Base-by-base conservation (phyloP, 2,888 invertebrate genomes). In the Luperina testacea region DNA sequence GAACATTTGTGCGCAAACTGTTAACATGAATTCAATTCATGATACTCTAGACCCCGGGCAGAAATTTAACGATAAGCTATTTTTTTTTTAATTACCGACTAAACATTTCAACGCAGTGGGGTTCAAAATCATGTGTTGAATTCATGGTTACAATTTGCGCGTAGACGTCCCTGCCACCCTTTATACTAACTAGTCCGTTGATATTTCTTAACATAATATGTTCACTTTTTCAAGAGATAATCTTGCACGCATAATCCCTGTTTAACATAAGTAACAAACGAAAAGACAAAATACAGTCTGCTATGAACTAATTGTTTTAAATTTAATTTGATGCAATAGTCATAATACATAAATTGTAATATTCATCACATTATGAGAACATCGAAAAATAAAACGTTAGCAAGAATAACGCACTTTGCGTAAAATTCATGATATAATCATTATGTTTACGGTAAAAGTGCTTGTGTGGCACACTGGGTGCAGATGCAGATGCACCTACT, bases 361-460 rank as follows among this genome's bases (percentile, higher is more conserved):
- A 57, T 24, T 81, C 59, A 77, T 48, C 77, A 81, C 38, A 77
- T 73, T 70, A 78, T 59, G 65, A 73, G 71, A 53, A 57, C 48
- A 70, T 69, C 20, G 51, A 69, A 73, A 73, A 65, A 65, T 65
- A 11, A 59, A 42, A 42, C 17, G 27, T 51, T 15, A 1, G 71
- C 71, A 81, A 72, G 17, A 59, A 69, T 48, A 72, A 38, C 6
- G 42, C 64, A 64, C 13, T 45, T 42, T 63, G 24, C 32, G 71
- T 63, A 61, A 81, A 81, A 70, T 84, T 72, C 27, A 81, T 72
- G 48, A 68, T 64, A 48, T n/a, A n/a, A n/a, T 74, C 24, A 15
- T 27, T 65, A 61, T 75, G 75, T 78, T 81, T 83, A 81, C 81
- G 72, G 74, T 75, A 81, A 81, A 68, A 75, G 53, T 77, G 75